Percentiles rank a stretch among this genome's conserved stretches.
Conservation (phyloP, 1,140 invertebrate genomes). For the Magallana ariakensis region DNA sequence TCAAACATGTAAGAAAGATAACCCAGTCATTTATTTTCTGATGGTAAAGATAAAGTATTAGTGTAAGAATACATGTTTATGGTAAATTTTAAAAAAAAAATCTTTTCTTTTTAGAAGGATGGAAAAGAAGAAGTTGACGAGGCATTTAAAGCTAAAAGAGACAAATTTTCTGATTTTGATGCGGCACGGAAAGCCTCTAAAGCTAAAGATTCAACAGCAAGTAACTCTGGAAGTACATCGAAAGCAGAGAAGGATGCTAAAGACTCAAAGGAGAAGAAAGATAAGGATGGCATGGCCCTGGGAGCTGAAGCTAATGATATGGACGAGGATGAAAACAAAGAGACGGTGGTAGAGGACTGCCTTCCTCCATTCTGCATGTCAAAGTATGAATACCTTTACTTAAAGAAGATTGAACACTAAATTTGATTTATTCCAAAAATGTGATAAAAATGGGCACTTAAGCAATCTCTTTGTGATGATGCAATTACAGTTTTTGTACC, state of each 20-base stretch:
- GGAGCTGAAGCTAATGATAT: slow-evolving; percentile 66
- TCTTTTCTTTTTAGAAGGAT: not conserved
- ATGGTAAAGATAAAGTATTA: not conserved
- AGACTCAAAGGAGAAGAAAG: slow-evolving; percentile 43
- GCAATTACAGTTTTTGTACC: too few relatives aligned
- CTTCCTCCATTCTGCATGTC: slow-evolving; percentile 83
- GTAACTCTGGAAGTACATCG: slow-evolving; percentile 8
- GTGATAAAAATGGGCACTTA: too few relatives aligned
- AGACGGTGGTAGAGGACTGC: slow-evolving; percentile 83
- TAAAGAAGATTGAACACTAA: not conserved
- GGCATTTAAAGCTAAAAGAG: slow-evolving; percentile 54
- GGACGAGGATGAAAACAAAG: slow-evolving; percentile 60
- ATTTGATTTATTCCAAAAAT: too few relatives aligned
- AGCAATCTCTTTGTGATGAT: too few relatives aligned
- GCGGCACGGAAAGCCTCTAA: slow-evolving; percentile 46
- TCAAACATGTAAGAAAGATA: not conserved
- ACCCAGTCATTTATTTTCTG: not conserved
- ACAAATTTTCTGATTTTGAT: slow-evolving; percentile 52
- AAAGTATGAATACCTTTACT: slow-evolving; percentile 53
- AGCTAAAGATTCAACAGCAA: slow-evolving; percentile 5
- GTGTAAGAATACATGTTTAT: not conserved
- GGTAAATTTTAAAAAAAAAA: not conserved
- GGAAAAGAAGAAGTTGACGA: slow-evolving; percentile 47
- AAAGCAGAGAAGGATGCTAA: slow-evolving; percentile 46
- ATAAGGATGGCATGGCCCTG: slow-evolving; percentile 61